phyloP scores from a whole-genome alignment of 2,797 vertebrate species.

The Taeniopygia guttata region DNA sequence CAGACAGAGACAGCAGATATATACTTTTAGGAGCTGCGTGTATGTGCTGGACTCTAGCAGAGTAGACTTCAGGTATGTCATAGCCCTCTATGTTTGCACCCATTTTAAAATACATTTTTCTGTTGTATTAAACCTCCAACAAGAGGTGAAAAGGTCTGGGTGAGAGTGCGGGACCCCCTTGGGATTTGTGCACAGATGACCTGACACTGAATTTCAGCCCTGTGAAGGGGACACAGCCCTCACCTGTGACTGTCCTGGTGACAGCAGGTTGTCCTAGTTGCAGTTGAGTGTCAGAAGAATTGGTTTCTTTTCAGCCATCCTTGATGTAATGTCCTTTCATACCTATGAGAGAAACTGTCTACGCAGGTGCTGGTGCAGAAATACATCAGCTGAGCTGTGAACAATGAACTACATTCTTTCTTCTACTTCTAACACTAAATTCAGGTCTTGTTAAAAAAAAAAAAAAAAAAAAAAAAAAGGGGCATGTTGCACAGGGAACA shows the following conservation, averaged over 20 bases:
- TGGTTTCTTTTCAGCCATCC: neutral
- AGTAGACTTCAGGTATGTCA: accelerated
- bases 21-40: accelerated
- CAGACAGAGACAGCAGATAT: neutral
- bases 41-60: neutral
- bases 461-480: neutral
- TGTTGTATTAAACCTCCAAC: neutral
- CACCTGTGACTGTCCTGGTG: neutral
- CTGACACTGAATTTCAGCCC: neutral
- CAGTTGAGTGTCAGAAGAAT: neutral
- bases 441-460: neutral
- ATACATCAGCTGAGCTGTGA: constrained; percentile 23
- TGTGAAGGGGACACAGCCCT: accelerated
- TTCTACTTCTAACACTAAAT: neutral
- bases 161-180: neutral
- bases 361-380: neutral
- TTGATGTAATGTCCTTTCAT: constrained; percentile 7
- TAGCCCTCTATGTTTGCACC: neutral
- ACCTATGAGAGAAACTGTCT: constrained; percentile 7
- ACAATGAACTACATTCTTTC: constrained; percentile 52
- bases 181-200: neutral
- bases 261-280: neutral
- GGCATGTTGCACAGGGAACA: neutral
- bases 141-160: accelerated
- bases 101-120: neutral